Evolutionary conservation across 2,888 invertebrate genomes (phyloP), one percentile per base, ranked within the genome.

Genomic region (Drosophila lutescens): DNA sequence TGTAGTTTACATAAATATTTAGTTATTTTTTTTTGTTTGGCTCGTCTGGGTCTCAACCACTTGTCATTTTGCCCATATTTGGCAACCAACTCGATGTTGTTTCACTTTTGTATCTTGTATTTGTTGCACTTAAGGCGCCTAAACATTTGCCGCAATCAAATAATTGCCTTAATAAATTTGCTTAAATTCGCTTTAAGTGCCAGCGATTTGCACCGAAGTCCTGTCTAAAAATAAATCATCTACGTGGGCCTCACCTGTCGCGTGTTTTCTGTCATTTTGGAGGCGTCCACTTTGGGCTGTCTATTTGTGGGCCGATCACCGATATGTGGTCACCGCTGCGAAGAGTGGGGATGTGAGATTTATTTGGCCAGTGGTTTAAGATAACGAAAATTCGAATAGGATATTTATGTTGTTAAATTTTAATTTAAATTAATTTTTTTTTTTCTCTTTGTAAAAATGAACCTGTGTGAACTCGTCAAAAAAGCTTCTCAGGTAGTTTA

Each of bases 141-240:
- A 34, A 76, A 71, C 62, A 74, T 75, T 84, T 72, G 63, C 56
- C 55, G 51, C 71, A 81, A 85, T 82, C 76, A 80, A 78, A 82
- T 82, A 84, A 83, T 85, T 81, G 79, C 74, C 61, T 72, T 85
- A 85, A 86, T 83, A 83, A 85, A 87, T 87, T 86, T 77, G 66
- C 68, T 57, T 78, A 69, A 76, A 77, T 62, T 77, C 60, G 68
- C 55, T 58, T 71, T 51, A 74, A 83, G 74, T 83, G 80, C 74
- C 65, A 60, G 34, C 76, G 61, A 82, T 82, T 82, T 82, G 70
- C 80, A 72, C 80, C 72, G 65, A 62, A 49, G 49, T 54, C 68
- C 66, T 69, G 57, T 38, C 56, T 55, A 55, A 26, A 49, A 68
- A 68, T 68, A 67, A 67, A 62, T 54, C 60, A 17, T 54, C 17